Evolutionary conservation across 2,888 invertebrate species (phyloP).

Genomic region (Cantharis flavilabris): DNA sequence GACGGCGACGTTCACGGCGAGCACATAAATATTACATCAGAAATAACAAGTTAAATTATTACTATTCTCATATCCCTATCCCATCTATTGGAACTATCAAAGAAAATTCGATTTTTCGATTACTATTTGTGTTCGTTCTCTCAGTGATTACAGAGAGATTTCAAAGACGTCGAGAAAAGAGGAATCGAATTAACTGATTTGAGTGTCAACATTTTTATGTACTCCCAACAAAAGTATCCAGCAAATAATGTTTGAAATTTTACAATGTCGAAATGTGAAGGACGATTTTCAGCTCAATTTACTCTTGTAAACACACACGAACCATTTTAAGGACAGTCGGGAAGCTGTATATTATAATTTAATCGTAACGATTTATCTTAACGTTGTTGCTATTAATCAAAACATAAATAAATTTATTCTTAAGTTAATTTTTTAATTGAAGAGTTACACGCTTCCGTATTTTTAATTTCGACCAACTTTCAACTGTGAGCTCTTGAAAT

Average conservation of each 20-base stretch:
- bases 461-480: too few species aligned
- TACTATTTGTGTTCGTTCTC: neutral
- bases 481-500: too few species aligned
- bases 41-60: neutral
- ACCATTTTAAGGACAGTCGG: neutral
- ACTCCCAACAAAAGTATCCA: neutral
- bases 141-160: neutral
- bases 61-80: neutral
- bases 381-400: neutral
- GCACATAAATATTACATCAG: neutral
- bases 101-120: neutral
- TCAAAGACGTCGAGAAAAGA: neutral
- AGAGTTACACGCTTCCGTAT: too few species aligned
- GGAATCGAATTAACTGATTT: neutral
- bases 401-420: neutral
- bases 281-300: neutral
- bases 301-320: neutral
- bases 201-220: neutral
- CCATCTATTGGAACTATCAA: neutral
- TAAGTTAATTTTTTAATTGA: too few species aligned
- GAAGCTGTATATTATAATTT: neutral
- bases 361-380: neutral
- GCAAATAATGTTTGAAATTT: neutral
- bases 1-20: neutral
- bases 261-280: neutral